Base-by-base conservation (phyloP, 2,888 invertebrate species). In the Ophonus ardosiacus region DNA sequence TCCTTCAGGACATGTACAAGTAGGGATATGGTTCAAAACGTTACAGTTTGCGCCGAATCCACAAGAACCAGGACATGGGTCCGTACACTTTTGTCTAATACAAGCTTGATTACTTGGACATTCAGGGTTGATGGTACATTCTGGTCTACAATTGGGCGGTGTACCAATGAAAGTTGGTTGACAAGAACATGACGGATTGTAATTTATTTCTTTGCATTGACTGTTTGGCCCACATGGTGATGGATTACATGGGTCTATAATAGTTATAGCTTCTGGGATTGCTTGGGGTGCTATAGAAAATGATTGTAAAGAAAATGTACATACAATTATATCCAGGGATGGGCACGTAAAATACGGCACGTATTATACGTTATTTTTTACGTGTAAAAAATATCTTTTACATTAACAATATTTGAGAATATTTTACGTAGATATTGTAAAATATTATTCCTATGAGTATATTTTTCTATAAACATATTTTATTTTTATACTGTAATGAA, bases 141-240 rank as follows among this genome's bases (percentile, higher is more conserved):
- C 97, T 7, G 96, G 96, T 51, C 95, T 93, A 89, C 96, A 96
- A 88, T 95, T 95, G 81, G 96, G 95, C 80, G 97, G 96, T 87
- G 94, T 94, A 76, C 97, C 97, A 86, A 94, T 93, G 89, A 94
- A 97, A 88, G 93, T 94, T 56, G 93, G 91, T 85, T 95, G 90
- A 89, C 97, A 97, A 81, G 96, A 94, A 89, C 97, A 97, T 10
- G 95, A 94, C 43, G 96, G 95, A 24, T 92, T 91, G 63, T 93
- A 94, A 86, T 94, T 94, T n/a, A 93, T 91, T 87, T 95, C 94
- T 85, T 94, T 93, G 89, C 97, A 97, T 89, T 95, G 93, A 7
- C 96, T 94, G 89, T 96, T 95, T 21, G 94, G 93, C 15, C 97
- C 97, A 90, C 97, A 97, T 0, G 96, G 96, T 56, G 96, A 95